A percentile compares a stretch with the other conserved stretches of the same genome.
Conservation (phyloP, 1,140 invertebrate species). For the Reticulitermes speratus region DNA sequence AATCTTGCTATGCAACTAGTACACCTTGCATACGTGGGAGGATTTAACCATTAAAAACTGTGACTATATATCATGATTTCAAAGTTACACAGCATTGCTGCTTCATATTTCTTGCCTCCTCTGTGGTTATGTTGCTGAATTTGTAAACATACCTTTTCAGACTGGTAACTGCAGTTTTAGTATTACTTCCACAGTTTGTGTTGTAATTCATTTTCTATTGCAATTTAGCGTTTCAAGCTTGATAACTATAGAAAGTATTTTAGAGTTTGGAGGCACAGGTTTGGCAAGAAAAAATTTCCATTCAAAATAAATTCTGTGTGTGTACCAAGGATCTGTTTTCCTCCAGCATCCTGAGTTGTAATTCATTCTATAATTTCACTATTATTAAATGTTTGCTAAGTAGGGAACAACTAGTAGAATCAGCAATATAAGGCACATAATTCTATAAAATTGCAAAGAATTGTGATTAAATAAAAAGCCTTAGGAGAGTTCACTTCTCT, state of each 20-base stretch:
- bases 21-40: too few relatives aligned
- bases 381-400: neutral
- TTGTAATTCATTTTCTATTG: neutral
- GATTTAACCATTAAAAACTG: too few relatives aligned
- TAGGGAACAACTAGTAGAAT: neutral
- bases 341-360: neutral
- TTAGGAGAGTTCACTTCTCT: neutral
- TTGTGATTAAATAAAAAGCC: neutral
- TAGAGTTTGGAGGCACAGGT: neutral
- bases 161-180: too few relatives aligned
- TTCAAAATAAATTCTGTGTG: too few relatives aligned
- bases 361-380: neutral
- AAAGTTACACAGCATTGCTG: too few relatives aligned
- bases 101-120: too few relatives aligned
- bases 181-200: neutral
- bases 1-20: too few relatives aligned
- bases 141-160: neutral
- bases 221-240: neutral
- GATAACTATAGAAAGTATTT: neutral
- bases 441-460: neutral
- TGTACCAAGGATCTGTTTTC: neutral
- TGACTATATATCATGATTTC: too few relatives aligned
- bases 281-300: neutral
- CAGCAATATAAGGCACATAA: neutral
- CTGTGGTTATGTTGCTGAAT: neutral